Percentiles rank a stretch among this genome's conserved stretches.
These are phyloP conservation scores for Aleiodes leptofemur DNA, from an alignment of 2,888 invertebrate species.

Conservation along the genomic window DNA sequence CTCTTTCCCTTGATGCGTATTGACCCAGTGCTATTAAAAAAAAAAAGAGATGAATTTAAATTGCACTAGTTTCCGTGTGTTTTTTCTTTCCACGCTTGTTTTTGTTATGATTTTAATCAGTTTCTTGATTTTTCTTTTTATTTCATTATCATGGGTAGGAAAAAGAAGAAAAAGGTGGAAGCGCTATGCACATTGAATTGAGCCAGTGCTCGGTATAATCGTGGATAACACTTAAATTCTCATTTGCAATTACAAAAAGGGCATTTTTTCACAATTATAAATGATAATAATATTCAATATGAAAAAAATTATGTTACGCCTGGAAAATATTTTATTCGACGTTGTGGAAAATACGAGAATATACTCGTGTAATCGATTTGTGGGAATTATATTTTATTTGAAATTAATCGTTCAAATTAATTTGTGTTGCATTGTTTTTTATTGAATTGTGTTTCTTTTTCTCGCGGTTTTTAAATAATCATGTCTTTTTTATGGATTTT, in stretches of 20 bases:
- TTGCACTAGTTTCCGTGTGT: neutral
- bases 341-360: slow-evolving; percentile 51
- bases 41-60: neutral
- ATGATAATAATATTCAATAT: slow-evolving; percentile 17
- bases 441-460: too few relatives aligned
- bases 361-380: neutral
- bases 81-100: neutral
- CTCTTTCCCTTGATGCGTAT: slow-evolving; percentile 23
- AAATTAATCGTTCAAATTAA: too few relatives aligned
- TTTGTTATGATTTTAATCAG: slow-evolving; percentile 30
- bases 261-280: slow-evolving; percentile 17
- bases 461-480: too few relatives aligned
- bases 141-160: neutral
- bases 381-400: slow-evolving; percentile 7
- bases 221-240: slow-evolving; percentile 19
- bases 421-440: too few relatives aligned
- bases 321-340: slow-evolving; percentile 44
- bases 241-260: slow-evolving; percentile 26
- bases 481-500: too few relatives aligned
- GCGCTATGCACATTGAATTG: slow-evolving; percentile 27
- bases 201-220: slow-evolving; percentile 40
- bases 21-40: slow-evolving; percentile 21
- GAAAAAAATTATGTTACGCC: slow-evolving; percentile 55
- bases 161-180: neutral
- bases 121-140: slow-evolving; percentile 19